A percentile compares a stretch with the other conserved stretches of the same genome.
phyloP scores from a whole-genome alignment of 2,888 invertebrate species.

The Liposcelis brunnea region DNA sequence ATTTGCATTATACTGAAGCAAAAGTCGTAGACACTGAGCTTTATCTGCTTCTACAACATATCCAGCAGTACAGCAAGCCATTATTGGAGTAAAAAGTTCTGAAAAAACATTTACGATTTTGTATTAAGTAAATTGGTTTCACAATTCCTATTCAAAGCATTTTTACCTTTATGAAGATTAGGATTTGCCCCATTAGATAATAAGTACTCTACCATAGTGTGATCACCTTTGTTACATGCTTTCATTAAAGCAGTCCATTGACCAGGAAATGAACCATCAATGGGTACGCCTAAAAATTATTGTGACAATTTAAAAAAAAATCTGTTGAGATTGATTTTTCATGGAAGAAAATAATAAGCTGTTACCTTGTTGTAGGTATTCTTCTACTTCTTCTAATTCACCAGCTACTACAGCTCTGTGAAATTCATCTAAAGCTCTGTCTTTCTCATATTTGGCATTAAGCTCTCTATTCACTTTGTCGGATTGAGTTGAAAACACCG shows the following conservation, averaged over 20 bases:
- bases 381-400: too few relatives aligned
- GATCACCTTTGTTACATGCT: not conserved
- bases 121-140: not conserved
- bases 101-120: not conserved
- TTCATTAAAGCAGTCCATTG: not conserved
- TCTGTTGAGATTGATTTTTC: too few relatives aligned
- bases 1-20: not conserved
- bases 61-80: not conserved
- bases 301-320: not conserved
- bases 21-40: not conserved
- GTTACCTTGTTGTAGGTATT: too few relatives aligned
- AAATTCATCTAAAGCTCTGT: too few relatives aligned
- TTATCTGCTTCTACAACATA: not conserved
- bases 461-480: too few relatives aligned
- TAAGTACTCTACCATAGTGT: not conserved
- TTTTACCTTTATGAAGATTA: constrained; percentile 1
- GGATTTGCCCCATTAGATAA: not conserved
- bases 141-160: not conserved
- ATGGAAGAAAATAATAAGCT: too few relatives aligned
- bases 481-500: too few relatives aligned
- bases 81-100: constrained; percentile 1
- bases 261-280: not conserved
- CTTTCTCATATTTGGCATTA: too few relatives aligned
- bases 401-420: too few relatives aligned
- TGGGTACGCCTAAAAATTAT: not conserved